Evolutionary conservation across 1,140 invertebrate genomes (phyloP), one percentile per base, ranked within the genome.

Genomic region (Drosophila insularis): DNA sequence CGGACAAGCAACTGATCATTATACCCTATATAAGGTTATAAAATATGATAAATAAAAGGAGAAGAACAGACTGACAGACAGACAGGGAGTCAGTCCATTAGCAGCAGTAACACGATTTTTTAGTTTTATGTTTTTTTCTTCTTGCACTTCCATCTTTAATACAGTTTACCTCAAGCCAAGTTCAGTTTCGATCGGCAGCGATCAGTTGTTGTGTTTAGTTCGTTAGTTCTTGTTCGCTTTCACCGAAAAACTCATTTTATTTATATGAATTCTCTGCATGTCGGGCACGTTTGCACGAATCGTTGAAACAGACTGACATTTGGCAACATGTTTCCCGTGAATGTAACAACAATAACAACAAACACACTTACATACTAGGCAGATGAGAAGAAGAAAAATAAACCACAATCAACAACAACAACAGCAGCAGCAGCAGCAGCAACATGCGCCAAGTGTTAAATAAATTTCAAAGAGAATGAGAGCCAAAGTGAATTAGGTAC

Each of bases 241-340:
- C 82, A 87, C 82, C 82, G 76, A 89, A 86, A 71, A 50, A 50
- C 43, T 80, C 75, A 82, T 82, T 89, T 82, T 89, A 87, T 82
- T 89, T 85, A 86, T 86, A 27, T 89, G 80, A 89, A 87, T 82
- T 87, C 79, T 89, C 66, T 73, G 76, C 84, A 87, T 89, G 84
- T 89, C 82, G 76, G 58, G 79, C 82, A 87, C 82, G 84, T 82
- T 77, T 87, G 85, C 82, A 87, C 82, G 82, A 89, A 75, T 65
- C 61, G 43, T 69, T 74, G 46, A 77, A 63, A 40, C 54, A 39
- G 27, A 55, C 60, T 60, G 66, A 80, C 72, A 72, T 80, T 78
- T 85, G 78, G 62, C 43, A 73, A 69, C 63, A 74, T 74, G 74
- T 80, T 19, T 17, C 8, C 17, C 43, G 19, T 21, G 43, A 8